phyloP scores from a whole-genome alignment of 2,113 vertebrate species.

The Balaeniceps rex region DNA sequence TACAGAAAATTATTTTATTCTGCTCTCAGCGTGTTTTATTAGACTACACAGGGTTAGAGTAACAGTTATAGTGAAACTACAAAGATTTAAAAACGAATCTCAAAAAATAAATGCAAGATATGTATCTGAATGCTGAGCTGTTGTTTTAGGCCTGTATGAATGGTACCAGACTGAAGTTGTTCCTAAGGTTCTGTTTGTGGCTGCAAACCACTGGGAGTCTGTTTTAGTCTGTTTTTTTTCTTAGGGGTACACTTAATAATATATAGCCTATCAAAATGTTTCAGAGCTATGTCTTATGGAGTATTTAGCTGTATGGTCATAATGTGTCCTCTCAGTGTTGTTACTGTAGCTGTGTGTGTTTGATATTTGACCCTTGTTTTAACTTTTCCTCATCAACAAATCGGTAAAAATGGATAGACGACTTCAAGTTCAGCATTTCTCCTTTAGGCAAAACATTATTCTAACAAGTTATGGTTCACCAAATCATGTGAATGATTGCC shows the following conservation, averaged over 20 bases:
- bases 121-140: background rate
- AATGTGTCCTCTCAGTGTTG: background rate
- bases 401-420: background rate
- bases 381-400: background rate
- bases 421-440: background rate
- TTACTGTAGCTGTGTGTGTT: background rate
- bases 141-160: background rate
- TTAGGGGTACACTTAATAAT: background rate
- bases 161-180: background rate
- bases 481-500: background rate
- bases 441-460: background rate
- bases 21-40: background rate
- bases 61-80: background rate
- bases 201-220: background rate
- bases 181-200: background rate
- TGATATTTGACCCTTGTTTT: background rate
- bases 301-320: background rate
- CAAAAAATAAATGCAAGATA: background rate
- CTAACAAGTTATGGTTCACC: background rate
- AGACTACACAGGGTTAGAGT: background rate
- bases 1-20: background rate
- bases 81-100: background rate
- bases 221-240: background rate
- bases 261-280: background rate
- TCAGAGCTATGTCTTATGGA: background rate